A percentile compares a stretch with the other conserved stretches of the same genome.
phyloP scores from a whole-genome alignment of 2,888 invertebrate genomes.

The Branchipolynoe longqiensis region DNA sequence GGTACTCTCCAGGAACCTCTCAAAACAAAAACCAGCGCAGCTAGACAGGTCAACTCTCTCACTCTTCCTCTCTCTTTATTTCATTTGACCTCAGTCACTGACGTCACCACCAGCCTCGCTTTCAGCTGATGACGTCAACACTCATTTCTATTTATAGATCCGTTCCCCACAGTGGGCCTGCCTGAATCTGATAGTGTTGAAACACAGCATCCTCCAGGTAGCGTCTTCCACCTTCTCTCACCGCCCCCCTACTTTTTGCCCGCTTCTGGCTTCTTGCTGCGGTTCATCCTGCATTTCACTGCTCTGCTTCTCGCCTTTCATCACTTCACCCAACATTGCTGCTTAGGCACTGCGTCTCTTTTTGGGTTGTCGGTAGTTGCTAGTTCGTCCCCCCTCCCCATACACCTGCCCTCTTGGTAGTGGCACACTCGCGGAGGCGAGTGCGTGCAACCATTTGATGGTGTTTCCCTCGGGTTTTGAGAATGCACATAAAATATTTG shows the following conservation, averaged over 20 bases:
- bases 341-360: too few relatives aligned
- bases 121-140: conserved; percentile 1
- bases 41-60: neutral
- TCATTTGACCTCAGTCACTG: neutral
- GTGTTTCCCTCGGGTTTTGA: too few relatives aligned
- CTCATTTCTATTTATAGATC: conserved; percentile 47
- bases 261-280: too few relatives aligned
- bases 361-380: too few relatives aligned
- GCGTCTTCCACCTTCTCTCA: neutral
- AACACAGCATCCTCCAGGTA: conserved; percentile 22
- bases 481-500: too few relatives aligned
- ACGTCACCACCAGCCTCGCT: neutral
- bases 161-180: conserved; percentile 16
- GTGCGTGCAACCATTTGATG: too few relatives aligned
- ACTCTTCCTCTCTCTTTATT: neutral
- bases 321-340: too few relatives aligned
- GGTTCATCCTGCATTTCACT: too few relatives aligned
- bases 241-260: neutral
- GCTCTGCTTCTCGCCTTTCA: too few relatives aligned
- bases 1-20: neutral
- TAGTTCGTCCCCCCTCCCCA: too few relatives aligned
- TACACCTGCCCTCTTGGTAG: too few relatives aligned
- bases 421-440: too few relatives aligned
- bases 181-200: conserved; percentile 38
- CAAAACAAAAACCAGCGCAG: neutral